A percentile compares a stretch with the other conserved stretches of the same genome.
Conservation (phyloP, 1,140 invertebrate genomes). For the Rhagoletis zephyria region DNA sequence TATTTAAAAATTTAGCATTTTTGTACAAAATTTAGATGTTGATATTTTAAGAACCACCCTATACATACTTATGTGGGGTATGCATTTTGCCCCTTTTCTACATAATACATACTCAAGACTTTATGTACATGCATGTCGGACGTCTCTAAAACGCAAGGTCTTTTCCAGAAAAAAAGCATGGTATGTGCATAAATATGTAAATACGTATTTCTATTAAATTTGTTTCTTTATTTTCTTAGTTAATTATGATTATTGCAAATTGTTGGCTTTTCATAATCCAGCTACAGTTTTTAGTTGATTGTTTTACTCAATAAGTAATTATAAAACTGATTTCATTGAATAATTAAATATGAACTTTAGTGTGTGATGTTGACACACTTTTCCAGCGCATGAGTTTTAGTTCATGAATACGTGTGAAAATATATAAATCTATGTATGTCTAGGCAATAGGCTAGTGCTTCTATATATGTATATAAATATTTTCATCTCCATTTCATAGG, state of each 20-base stretch:
- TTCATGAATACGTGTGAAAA: not conserved
- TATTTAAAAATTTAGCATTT: too few relatives aligned
- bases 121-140: not conserved
- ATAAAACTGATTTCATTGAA: constrained; percentile 52
- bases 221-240: constrained; percentile 9
- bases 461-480: not conserved
- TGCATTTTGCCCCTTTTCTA: not conserved
- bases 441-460: not conserved
- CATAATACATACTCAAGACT: not conserved
- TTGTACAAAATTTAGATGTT: too few relatives aligned
- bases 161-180: constrained; percentile 9
- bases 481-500: not conserved
- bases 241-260: constrained; percentile 46
- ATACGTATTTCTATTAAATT: not conserved
- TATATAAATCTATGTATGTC: not conserved
- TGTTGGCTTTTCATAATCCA: not conserved
- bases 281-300: not conserved
- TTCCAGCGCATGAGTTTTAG: not conserved
- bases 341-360: constrained; percentile 27
- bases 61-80: too few relatives aligned
- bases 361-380: constrained; percentile 42
- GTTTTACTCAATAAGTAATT: constrained; percentile 27
- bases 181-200: not conserved
- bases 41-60: too few relatives aligned
- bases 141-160: constrained; percentile 28